Percentiles rank a stretch among this genome's conserved stretches.
Conservation (phyloP, 23 tunicate species). For the Ascidia mentula region DNA sequence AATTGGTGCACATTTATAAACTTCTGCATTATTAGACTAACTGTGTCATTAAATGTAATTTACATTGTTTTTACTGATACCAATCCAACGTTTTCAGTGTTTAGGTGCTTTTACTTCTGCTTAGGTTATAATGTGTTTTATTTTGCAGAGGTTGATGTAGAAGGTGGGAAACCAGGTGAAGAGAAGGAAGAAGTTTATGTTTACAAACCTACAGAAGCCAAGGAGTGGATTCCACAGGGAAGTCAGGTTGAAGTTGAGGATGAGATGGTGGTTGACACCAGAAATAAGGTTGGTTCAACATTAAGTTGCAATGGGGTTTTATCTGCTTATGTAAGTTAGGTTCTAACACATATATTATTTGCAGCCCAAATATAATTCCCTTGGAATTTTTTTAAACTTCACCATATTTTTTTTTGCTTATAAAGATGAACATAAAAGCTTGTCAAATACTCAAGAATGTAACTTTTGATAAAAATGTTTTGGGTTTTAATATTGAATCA, state of each 20-base stretch:
- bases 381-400: background rate
- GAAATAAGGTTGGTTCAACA: conserved; percentile 74
- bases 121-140: too few species aligned
- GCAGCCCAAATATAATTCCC: background rate
- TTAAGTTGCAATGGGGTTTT: too few species aligned
- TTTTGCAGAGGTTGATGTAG: background rate
- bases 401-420: background rate
- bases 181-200: conserved; percentile 71
- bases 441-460: too few species aligned
- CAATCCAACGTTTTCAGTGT: too few species aligned
- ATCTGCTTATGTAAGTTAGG: too few species aligned
- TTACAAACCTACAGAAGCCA: conserved; percentile 84
- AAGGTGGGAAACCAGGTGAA: conserved; percentile 19
- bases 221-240: conserved; percentile 88
- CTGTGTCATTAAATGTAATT: too few species aligned
- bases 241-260: conserved; percentile 76
- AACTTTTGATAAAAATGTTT: too few species aligned
- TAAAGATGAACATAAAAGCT: background rate
- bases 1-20: too few species aligned
- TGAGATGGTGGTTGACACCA: conserved; percentile 54
- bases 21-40: too few species aligned
- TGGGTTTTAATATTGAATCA: too few species aligned
- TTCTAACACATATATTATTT: background rate
- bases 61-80: too few species aligned
- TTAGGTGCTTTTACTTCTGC: too few species aligned